Base-by-base conservation (phyloP, 2,797 vertebrate genomes). In the Discoglossus pictus region DNA sequence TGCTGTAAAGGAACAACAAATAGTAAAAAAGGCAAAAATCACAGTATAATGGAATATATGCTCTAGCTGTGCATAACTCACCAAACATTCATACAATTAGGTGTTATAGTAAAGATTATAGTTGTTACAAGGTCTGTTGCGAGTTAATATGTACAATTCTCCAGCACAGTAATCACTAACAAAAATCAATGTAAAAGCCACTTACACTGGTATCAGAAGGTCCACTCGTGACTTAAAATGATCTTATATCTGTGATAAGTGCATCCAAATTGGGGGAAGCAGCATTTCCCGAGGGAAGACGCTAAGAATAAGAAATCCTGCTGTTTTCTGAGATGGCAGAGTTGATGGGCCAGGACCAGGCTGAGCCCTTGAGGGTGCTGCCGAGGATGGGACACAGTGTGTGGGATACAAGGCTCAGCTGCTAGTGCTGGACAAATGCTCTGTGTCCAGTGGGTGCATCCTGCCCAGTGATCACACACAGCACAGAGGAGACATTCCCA, bases 401-500 rank as follows among this genome's bases (percentile, higher is more conserved):
- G 34, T 39, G 42, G 20, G 59, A 36, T 64, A 38, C n/a, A n/a
- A 60, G n/a, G 51, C 31, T 18, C 56, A 68, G 43, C 55, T 23
- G 38, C 10, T 64, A 44, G 24, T 44, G 25, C 38, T 8, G 39
- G 21, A 51, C 17, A 46, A 54, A 27, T 16, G 27, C 27, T 42
- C 27, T 35, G 36, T 58, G 50, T 35, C 46, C 43, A 59, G 48
- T 50, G 18, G n/a, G n/a, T 25, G 61, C 53, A 64, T 65, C 53
- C 53, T 59, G 54, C 25, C 43, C 20, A 44, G 17, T 43, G 35
- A 64, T 50, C 53, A 44, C 31, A 58, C 17, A 52, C 18, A 59
- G 68, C 52, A 71, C 44, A 56, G 46, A 65, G 53, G 44, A 71
- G 65, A 73, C 80, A 74, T 83, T 81, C 81, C 82, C 80, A 72